Base-by-base conservation (phyloP, 2,113 vertebrate species). In the Pedetes capensis region DNA sequence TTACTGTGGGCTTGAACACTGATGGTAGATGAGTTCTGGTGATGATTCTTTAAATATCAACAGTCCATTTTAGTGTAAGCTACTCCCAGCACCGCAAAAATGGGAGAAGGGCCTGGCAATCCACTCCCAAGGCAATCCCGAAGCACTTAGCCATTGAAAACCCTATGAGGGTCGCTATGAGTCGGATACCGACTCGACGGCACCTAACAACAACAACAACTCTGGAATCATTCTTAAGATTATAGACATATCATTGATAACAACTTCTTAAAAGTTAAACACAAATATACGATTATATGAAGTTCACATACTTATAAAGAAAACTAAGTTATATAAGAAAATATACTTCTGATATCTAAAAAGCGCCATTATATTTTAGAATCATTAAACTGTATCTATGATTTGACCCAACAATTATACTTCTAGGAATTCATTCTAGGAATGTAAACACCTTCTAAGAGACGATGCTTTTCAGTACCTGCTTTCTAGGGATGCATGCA, bases 311-410 rank as follows among this genome's bases (percentile, higher is more conserved):
- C 34, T 69, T 86, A 83, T 22, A 93, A 61, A 83, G 16, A 74
- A 80, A 37, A 84, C 34, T 63, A 94, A 95, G 84, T 84, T 42
- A 87, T 13, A 66, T 37, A 66, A 79, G 32, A 53, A 96, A 96
- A 87, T 72, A 6, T 69, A 95, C 6, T 64, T 94, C 44, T 74
- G 69, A 53, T 75, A 84, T 78, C 63, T 95, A 69, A 87, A 92
- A 95, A 92, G 55, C 91, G 16, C 63, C 42, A 71, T 12, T 69
- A 42, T 37, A 42, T 80, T 92, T 85, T 39, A 93, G 75, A 78
- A 78, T 91, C 74, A 74, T 83, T 88, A 94, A 91, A 92, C 95
- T 66, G 8, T 49, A 32, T 55, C 8, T 39, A 86, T 37, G 57
- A 81, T 88, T 76, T 78, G 39, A 88, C 42, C 32, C 68, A 96